phyloP scores from a whole-genome alignment of 2,113 vertebrate genomes.

The Terrapene triunguis region DNA sequence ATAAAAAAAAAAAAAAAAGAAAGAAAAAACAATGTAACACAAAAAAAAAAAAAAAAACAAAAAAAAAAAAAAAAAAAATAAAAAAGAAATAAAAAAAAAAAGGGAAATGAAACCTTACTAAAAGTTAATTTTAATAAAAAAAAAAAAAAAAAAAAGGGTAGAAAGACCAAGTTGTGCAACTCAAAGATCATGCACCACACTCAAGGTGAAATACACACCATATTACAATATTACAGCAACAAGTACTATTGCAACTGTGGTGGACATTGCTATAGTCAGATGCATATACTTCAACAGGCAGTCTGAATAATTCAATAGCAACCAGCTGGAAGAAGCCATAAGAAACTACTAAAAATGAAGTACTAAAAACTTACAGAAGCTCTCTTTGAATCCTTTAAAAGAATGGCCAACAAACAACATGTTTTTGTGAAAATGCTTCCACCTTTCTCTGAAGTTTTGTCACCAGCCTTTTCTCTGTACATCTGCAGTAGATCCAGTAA shows the following conservation, averaged over 20 bases:
- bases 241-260: background rate
- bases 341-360: background rate
- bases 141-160: background rate
- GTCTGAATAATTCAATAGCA: background rate
- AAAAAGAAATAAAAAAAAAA: no score
- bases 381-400: constrained; percentile 83
- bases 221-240: background rate
- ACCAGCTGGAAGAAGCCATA: background rate
- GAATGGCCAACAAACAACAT: constrained; percentile 91
- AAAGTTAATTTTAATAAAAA: no score
- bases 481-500: constrained; percentile 90
- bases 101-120: no score
- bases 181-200: background rate
- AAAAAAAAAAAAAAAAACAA: no score
- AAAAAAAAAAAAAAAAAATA: no score
- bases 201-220: background rate
- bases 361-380: constrained; percentile 79
- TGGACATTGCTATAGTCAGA: rapidly evolving
- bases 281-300: background rate
- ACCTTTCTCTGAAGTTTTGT: constrained; percentile 89
- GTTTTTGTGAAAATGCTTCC: constrained; percentile 95
- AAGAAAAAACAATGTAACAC: no score
- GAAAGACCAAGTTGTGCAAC: background rate
- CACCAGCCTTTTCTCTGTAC: constrained; percentile 91
- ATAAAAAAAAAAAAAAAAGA: no score